Evolutionary conservation across 2,113 vertebrate genomes (phyloP), one percentile per base, ranked within the genome.

Genomic region (Sialia sialis): DNA sequence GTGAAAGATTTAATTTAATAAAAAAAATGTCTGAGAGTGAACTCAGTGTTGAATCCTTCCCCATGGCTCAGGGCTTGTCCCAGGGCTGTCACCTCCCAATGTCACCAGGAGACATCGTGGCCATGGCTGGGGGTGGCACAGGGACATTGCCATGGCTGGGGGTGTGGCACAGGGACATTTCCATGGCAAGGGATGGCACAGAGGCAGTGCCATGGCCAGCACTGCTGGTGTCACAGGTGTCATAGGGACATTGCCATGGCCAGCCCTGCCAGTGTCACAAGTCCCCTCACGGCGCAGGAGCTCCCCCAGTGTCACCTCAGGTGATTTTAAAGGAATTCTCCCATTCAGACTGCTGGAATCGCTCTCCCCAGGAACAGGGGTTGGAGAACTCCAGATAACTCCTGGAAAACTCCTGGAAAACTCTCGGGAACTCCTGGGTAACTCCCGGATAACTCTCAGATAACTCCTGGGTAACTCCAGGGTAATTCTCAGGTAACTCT

Each of bases 1-100:
- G 32, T 38, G 69, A 75, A 27, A 77, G 34, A 73, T 64, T 75
- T 70, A 26, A 95, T 93, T 75, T 85, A 66, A 59, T 49, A 94
- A 88, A 63, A 1, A 96, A 94, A 43, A 0, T 7, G 18, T 62
- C 44, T 54, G 54, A 87, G 46, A 46, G 26, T 0, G 0, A 79
- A 32, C 14, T 51, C 48, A 6, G 74, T 0, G 56, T 59, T 6
- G 0, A 32, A n/a, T 78, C 21, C 44, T 56, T 59, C 44, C n/a
- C 78, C 19, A 3, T 2, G 44, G 48, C n/a, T 81, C 48, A 2
- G 46, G 68, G 46, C 7, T 63, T 21, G 39, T 36, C 25, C 70
- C 79, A 34, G 89, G 6, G 2, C 51, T 52, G 78, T 16, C 25
- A 56, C 13, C 41, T 48, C 44, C 38, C 1, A 1, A 21, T 38